Evolutionary conservation across 2,113 vertebrate genomes (phyloP).

Genomic region (Myxocyprinus asiaticus): DNA sequence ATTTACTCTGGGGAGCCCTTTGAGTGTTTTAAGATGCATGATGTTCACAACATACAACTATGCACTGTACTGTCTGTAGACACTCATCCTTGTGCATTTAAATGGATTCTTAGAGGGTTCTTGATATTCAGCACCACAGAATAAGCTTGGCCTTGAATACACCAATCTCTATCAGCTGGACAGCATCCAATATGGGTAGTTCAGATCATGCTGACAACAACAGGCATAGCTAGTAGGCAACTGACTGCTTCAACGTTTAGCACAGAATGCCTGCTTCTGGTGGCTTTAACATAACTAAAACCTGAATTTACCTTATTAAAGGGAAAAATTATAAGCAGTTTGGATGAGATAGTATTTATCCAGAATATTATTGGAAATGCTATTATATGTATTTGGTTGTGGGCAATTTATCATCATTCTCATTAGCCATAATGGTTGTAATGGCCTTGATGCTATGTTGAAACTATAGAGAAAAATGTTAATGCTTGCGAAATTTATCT

Average conservation of each 20-base stretch:
- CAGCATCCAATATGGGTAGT: conserved; percentile 2
- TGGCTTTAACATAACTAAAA: neutral
- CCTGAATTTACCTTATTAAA: neutral
- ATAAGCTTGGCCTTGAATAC: conserved; percentile 19
- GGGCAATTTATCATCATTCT: neutral
- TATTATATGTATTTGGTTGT: neutral
- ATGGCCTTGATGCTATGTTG: neutral
- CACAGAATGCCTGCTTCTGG: neutral
- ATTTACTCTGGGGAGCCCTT: too few relatives aligned
- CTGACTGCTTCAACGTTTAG: conserved; percentile 18
- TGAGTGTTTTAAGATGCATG: too few relatives aligned
- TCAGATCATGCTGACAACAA: conserved; percentile 26
- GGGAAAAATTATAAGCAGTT: neutral
- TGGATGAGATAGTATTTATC: neutral
- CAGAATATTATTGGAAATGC: neutral
- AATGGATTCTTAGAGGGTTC: neutral
- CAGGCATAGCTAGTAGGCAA: neutral
- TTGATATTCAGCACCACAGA: conserved; percentile 21
- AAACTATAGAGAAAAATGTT: neutral
- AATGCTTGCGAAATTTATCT: neutral
- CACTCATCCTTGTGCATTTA: neutral
- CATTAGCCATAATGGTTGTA: neutral
- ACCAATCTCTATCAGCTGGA: conserved; percentile 12
- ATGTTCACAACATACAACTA: neutral
- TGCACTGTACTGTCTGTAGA: neutral